Evolutionary conservation across 2,888 invertebrate genomes (phyloP).

Genomic region (Drosophila mercatorum): DNA sequence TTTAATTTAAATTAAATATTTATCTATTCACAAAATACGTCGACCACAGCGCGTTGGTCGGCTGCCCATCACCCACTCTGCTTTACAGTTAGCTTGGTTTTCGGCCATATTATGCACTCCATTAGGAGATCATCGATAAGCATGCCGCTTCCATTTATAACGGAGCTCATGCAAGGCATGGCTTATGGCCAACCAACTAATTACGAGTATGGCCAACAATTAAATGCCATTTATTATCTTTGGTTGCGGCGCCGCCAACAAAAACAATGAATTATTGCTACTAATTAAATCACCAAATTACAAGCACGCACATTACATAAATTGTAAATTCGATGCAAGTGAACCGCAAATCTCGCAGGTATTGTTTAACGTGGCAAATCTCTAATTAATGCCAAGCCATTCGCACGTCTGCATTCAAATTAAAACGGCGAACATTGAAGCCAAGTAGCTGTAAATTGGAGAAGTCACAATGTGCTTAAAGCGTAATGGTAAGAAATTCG

Average conservation of each 20-base stretch:
- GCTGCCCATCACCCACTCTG: not conserved
- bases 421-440: constrained; percentile 21
- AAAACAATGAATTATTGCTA: constrained; percentile 71
- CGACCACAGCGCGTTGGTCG: not conserved
- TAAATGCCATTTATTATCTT: constrained; percentile 77
- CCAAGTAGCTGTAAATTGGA: constrained; percentile 52
- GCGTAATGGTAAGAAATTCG: constrained; percentile 33
- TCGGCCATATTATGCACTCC: constrained; percentile 58
- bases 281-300: constrained; percentile 80
- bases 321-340: constrained; percentile 60
- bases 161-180: constrained; percentile 24
- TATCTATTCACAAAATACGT: not conserved
- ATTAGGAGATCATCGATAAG: constrained; percentile 71
- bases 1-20: constrained; percentile 7
- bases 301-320: constrained; percentile 75
- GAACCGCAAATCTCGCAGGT: constrained; percentile 39
- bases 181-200: constrained; percentile 47
- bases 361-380: constrained; percentile 34
- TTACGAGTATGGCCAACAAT: constrained; percentile 65
- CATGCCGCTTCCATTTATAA: constrained; percentile 25
- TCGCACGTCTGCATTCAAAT: constrained; percentile 30
- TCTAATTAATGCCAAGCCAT: constrained; percentile 33
- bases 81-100: constrained; percentile 5
- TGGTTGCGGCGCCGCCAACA: constrained; percentile 30
- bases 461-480: constrained; percentile 27